Conservation (phyloP, 1,140 invertebrate species). For the Ceratoteleas bidentatus region DNA sequence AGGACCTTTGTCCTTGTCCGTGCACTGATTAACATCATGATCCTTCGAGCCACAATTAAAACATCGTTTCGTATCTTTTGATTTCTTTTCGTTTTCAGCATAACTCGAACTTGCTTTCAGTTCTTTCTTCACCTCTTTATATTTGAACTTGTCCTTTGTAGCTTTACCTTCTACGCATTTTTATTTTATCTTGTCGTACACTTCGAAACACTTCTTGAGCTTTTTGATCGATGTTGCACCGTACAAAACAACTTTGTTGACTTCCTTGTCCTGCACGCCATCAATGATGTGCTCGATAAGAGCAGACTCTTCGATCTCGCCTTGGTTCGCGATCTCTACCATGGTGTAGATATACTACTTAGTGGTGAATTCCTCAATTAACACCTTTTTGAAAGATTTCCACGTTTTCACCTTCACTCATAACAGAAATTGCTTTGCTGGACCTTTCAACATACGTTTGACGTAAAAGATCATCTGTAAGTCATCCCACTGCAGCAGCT, state of each 20-base stretch:
- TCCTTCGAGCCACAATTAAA: neutral
- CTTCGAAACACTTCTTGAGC: too few relatives aligned
- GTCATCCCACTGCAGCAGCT: neutral
- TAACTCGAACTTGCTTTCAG: neutral
- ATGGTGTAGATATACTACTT: neutral
- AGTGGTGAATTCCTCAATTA: constrained; percentile 1
- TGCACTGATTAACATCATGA: neutral
- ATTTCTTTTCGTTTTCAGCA: neutral
- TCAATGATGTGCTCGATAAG: too few relatives aligned
- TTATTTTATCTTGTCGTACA: too few relatives aligned
- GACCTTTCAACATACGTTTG: neutral
- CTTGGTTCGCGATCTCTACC: neutral
- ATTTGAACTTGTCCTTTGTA: too few relatives aligned
- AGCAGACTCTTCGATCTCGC: neutral
- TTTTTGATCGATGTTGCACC: too few relatives aligned
- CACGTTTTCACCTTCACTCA: neutral
- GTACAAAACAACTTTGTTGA: too few relatives aligned
- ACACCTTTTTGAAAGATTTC: neutral
- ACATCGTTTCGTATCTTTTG: neutral
- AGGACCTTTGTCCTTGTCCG: neutral
- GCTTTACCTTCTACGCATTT: too few relatives aligned
- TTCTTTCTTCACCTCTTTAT: neutral
- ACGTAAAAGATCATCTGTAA: neutral
- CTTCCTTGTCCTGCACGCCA: too few relatives aligned
- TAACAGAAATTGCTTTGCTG: neutral